These are phyloP conservation scores for Perca flavescens DNA, from an alignment of 2,113 vertebrate genomes.

Conservation along the genomic window DNA sequence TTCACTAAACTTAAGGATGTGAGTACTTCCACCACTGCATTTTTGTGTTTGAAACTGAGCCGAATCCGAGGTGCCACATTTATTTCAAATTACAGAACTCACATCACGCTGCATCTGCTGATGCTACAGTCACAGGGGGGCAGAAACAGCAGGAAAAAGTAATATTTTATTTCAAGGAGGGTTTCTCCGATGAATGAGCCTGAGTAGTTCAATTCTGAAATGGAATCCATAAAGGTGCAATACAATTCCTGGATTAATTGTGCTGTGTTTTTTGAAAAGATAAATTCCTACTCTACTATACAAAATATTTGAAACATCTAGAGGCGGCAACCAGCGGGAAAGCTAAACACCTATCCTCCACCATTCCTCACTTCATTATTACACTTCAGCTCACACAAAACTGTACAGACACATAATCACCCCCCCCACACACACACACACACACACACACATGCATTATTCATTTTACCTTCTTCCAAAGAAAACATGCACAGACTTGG, in stretches of 20 bases:
- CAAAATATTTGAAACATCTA: conserved; percentile 21
- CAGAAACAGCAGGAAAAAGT: neutral
- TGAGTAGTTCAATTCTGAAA: neutral
- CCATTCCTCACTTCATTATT: conserved; percentile 1
- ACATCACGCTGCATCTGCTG: neutral
- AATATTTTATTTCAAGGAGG: neutral
- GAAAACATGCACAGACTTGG: conserved; percentile 18
- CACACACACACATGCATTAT: conserved; percentile 24
- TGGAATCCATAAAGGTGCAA: neutral
- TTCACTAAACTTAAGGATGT: neutral
- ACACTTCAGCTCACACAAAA: conserved; percentile 35
- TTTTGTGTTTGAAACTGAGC: conserved; percentile 9
- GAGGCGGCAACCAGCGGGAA: neutral
- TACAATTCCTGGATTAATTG: neutral
- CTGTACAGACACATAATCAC: neutral
- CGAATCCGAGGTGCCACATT: neutral
- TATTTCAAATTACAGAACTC: conserved; percentile 5
- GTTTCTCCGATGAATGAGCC: neutral
- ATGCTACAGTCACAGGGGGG: neutral
- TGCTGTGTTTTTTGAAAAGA: conserved; percentile 5
- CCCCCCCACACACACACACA: neutral
- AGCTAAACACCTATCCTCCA: neutral
- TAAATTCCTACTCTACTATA: neutral
- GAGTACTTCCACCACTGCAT: neutral
- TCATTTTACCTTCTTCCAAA: conserved; percentile 39